Evolutionary conservation across 1,140 invertebrate species (phyloP).

Genomic region (Penaeus japonicus): DNA sequence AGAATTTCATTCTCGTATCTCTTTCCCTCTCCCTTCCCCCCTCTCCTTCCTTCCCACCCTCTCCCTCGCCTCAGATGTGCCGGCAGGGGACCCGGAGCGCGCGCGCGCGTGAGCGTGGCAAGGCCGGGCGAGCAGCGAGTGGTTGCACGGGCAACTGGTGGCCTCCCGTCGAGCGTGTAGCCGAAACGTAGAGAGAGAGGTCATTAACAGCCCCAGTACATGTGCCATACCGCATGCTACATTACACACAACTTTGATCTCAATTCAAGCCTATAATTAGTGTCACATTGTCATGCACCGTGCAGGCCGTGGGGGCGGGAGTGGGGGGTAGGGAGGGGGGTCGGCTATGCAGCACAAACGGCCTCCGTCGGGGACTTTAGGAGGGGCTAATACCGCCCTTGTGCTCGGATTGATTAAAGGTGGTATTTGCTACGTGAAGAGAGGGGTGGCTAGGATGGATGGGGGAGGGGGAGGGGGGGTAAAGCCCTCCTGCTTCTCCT

Average conservation of each 20-base stretch:
- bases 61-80: no score
- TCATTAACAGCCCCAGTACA: conserved; percentile 27
- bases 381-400: no score
- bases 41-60: no score
- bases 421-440: no score
- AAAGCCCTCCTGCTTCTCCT: no score
- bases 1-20: not conserved
- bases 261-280: conserved; percentile 31
- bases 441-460: no score
- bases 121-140: not conserved
- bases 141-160: conserved; percentile 34
- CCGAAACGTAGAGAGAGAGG: conserved; percentile 21
- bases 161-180: not conserved
- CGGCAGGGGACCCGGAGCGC: not conserved
- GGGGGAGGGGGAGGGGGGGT: no score
- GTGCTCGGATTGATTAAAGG: no score
- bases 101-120: not conserved
- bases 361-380: no score
- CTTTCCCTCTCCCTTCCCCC: no score
- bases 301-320: not conserved
- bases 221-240: conserved; percentile 39
- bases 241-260: conserved; percentile 47
- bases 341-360: no score
- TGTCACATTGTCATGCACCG: conserved; percentile 7
- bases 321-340: not conserved